Evolutionary conservation across 2,888 invertebrate genomes (phyloP).

Genomic region (Dugesia japonica): DNA sequence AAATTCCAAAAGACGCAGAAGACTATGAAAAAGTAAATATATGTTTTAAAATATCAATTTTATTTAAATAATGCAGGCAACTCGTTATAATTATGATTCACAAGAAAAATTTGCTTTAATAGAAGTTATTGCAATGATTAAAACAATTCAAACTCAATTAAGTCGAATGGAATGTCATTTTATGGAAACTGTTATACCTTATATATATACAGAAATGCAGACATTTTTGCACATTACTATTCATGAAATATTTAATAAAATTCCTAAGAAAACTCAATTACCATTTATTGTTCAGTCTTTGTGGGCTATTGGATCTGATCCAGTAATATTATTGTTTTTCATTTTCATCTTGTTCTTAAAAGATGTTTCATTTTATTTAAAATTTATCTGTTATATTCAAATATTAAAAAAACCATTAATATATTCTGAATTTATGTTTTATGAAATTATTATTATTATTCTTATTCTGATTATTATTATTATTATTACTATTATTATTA

Average conservation of each 20-base stretch:
- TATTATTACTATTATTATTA: too few species aligned
- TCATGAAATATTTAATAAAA: neutral
- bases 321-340: neutral
- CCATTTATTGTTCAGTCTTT: constrained; percentile 59
- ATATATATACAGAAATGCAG: constrained; percentile 13
- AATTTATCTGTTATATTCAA: too few species aligned
- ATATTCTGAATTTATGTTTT: too few species aligned
- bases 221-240: neutral
- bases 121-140: constrained; percentile 22
- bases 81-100: neutral
- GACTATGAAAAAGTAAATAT: constrained; percentile 74
- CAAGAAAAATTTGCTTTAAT: constrained; percentile 22
- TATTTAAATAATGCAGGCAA: neutral
- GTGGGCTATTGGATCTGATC: constrained; percentile 13
- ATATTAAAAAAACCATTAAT: too few species aligned
- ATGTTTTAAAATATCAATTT: neutral
- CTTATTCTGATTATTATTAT: too few species aligned
- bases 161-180: constrained; percentile 17
- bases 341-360: too few species aligned
- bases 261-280: constrained; percentile 50
- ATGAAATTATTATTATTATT: too few species aligned
- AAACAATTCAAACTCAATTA: constrained; percentile 20
- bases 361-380: too few species aligned
- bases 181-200: neutral
- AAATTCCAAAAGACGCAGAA: constrained; percentile 81